A percentile compares a stretch with the other conserved stretches of the same genome.
Evolutionary conservation across 2,113 vertebrate genomes (phyloP).

Genomic region (Gallinago undulata): DNA sequence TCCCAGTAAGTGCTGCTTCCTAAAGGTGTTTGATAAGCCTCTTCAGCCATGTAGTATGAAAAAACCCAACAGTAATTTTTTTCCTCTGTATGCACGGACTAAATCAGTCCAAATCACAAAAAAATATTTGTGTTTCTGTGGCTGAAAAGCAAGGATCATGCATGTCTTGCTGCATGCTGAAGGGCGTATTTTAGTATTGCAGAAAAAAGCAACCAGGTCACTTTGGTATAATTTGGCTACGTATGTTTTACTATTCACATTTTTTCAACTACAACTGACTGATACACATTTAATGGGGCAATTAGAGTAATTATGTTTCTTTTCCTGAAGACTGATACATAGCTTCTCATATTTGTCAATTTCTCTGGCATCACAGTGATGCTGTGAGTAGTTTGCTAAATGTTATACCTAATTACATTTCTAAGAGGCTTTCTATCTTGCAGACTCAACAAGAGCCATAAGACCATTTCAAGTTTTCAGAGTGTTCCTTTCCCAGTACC

Average conservation of each 20-base stretch:
- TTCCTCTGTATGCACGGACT: accelerated
- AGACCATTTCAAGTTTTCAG: background rate
- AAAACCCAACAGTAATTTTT: background rate
- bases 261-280: background rate
- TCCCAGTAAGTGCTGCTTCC: background rate
- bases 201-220: background rate
- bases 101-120: background rate
- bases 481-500: background rate
- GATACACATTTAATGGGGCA: background rate
- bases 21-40: background rate
- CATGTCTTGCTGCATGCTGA: background rate
- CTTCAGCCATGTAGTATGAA: background rate
- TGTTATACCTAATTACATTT: background rate
- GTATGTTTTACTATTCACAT: background rate
- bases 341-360: background rate
- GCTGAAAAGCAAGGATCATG: background rate
- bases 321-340: background rate
- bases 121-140: background rate
- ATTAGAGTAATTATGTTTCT: background rate
- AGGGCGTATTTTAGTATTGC: background rate
- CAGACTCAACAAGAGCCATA: background rate
- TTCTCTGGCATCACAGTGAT: background rate
- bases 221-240: background rate
- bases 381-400: background rate
- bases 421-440: background rate